Percentiles rank a stretch among this genome's conserved stretches.
Conservation (phyloP, 64 coral and sea anemone genomes). For the Anthopleura sola region DNA sequence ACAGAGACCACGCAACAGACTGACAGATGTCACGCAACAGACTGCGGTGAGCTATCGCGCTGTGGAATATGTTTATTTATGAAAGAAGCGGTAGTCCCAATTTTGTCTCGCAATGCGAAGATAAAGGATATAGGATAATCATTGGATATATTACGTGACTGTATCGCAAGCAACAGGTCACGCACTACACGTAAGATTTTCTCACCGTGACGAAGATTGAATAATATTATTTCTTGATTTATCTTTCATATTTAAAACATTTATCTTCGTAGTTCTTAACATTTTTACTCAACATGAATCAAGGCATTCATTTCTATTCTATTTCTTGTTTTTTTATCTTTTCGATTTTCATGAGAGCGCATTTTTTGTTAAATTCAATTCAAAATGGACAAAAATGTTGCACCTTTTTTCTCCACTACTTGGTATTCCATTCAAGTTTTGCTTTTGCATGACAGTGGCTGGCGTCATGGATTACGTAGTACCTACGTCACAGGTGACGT, state of each 20-base stretch:
- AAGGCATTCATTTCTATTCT: neutral
- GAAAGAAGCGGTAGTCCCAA: neutral
- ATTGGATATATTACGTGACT: neutral
- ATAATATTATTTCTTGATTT: neutral
- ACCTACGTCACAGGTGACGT: neutral
- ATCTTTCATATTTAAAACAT: slow-evolving; percentile 3
- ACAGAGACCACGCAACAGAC: neutral
- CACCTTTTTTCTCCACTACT: neutral
- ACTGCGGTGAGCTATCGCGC: neutral
- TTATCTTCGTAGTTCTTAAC: neutral
- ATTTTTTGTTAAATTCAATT: neutral
- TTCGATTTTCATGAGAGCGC: neutral
- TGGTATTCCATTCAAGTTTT: neutral
- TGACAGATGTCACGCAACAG: neutral
- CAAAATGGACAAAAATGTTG: neutral
- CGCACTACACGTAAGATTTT: neutral
- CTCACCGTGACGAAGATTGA: neutral
- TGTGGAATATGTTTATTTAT: neutral
- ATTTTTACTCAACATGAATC: neutral
- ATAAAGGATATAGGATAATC: neutral
- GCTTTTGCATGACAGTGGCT: neutral
- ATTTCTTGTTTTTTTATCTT: neutral
- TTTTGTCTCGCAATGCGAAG: neutral
- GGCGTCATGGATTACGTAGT: neutral
- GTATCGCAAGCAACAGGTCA: neutral